Base-by-base conservation (phyloP, 2,113 vertebrate genomes). In the Pardalotus punctatus region DNA sequence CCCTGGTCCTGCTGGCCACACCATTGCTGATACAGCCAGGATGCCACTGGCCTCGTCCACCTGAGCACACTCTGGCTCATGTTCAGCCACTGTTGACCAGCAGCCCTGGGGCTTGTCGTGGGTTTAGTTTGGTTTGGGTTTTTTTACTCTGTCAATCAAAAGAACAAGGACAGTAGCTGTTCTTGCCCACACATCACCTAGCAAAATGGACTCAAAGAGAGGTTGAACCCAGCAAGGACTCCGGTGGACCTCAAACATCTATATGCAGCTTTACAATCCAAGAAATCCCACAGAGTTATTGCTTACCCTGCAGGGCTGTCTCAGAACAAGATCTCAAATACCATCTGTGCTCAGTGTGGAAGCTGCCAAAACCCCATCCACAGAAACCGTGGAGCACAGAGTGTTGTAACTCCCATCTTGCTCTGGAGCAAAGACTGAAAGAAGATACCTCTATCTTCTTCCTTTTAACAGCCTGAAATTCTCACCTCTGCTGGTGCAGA, bases 291-390 rank as follows among this genome's bases (percentile, higher is more conserved):
- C 27, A 31, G 83, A 66, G 58, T 80, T 94, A 82, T 53, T 93
- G 82, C 95, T 92, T 90, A 82, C 20, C 36, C 85, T 69, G 62
- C 74, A 85, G 88, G 70, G 56, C 78, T 90, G 53, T 87, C 78
- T 91, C 77, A 29, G 64, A 86, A 88, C 74, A 92, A 66, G 86
- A 62, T 84, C 73, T 95, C 70, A 90, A 50, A 87, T 71, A 72
- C 78, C 81, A 79, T 95, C 84, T 93, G 90, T 40, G 22, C 57
- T 82, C 36, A 56, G 73, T 22, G 53, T 53, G 84, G 61, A 94
- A 91, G 78, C 57, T 91, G 73, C 81, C 95, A 81, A 91, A 93
- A 85, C 35, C 53, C 48, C 61, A 71, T 64, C 60, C 6, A 3
- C 36, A 57, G 65, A 93, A 81, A 78, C 14, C 0, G 0, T 21